Evolutionary conservation across 2,113 vertebrate genomes (phyloP), one percentile per base, ranked within the genome.

Genomic region (Chamaetylas fuelleborni): DNA sequence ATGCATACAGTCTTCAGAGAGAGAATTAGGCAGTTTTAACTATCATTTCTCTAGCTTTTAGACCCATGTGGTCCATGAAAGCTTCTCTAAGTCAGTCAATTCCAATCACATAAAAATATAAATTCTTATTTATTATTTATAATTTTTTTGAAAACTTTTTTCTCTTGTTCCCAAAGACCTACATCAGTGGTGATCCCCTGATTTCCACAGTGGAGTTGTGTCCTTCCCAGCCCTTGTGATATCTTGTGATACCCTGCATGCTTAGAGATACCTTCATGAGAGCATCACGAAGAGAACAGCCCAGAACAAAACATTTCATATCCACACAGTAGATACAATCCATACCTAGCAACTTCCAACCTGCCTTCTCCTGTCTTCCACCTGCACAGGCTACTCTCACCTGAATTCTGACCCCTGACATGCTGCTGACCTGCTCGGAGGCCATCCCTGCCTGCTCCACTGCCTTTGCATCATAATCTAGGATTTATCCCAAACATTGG

Each of bases 261-360:
- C n/a, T 83, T 58, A 87, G 34, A 64, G 53, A 20, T 6, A 28
- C n/a, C 40, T 57, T 43, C 64, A 38, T 11, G 36, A 26, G 24
- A 71, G 31, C 20, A 66, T 29, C 31, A 34, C 0, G 4, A 43
- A 74, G 42, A 80, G 25, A 92, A 31, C 0, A 0, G 22, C 40
- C 19, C 48, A 77, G 62, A 54, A 60, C 2, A 11, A 69, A 81
- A 33, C 1, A 31, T 23, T 83, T 53, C 18, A 6, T 9, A 19
- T 1, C 31, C 51, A 33, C 19, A 9, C 0, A 0, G 38, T 8
- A 16, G 38, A 16, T 36, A 31, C 2, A 19, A 45, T 3, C 28
- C 54, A 62, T 12, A 36, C 25, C 3, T 3, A 20, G 16, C 2
- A 19, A 66, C 3, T 7, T 48, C n/a, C 15, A 34, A 5, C 34